Evolutionary conservation across 2,888 invertebrate species (phyloP).

Genomic region (Caradrina clavipalpis): DNA sequence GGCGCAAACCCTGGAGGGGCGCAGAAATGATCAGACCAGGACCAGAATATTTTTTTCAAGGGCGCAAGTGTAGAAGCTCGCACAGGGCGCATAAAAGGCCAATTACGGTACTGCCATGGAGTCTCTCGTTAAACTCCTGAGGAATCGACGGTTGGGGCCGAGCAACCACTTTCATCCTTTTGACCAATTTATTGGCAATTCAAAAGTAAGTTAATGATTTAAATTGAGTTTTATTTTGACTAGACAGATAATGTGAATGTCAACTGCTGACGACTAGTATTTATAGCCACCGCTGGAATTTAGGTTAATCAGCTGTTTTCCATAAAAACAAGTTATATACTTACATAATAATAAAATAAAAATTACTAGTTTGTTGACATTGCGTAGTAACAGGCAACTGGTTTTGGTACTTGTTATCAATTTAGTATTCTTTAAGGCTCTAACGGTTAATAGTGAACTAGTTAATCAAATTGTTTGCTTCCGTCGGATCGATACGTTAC

Average conservation of each 20-base stretch:
- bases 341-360: background rate
- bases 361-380: constrained; percentile 27
- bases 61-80: too few species aligned
- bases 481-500: constrained; percentile 41
- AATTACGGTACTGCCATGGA: too few species aligned
- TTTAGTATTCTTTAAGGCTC: constrained; percentile 4
- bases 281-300: constrained; percentile 13
- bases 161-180: background rate
- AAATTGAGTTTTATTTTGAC: background rate
- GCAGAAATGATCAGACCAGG: too few species aligned
- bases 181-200: background rate
- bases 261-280: constrained; percentile 5
- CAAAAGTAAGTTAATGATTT: background rate
- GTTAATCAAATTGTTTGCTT: constrained; percentile 39
- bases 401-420: constrained; percentile 26
- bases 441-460: constrained; percentile 29
- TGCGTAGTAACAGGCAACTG: constrained; percentile 34
- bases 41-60: too few species aligned
- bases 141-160: background rate
- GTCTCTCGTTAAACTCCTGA: background rate
- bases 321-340: constrained; percentile 24
- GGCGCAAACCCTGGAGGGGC: too few species aligned
- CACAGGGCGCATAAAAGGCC: too few species aligned
- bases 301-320: constrained; percentile 36
- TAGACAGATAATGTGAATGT: constrained; percentile 19